These are phyloP conservation scores for Corythoichthys intestinalis DNA, from an alignment of 2,113 vertebrate species.

Conservation along the genomic window DNA sequence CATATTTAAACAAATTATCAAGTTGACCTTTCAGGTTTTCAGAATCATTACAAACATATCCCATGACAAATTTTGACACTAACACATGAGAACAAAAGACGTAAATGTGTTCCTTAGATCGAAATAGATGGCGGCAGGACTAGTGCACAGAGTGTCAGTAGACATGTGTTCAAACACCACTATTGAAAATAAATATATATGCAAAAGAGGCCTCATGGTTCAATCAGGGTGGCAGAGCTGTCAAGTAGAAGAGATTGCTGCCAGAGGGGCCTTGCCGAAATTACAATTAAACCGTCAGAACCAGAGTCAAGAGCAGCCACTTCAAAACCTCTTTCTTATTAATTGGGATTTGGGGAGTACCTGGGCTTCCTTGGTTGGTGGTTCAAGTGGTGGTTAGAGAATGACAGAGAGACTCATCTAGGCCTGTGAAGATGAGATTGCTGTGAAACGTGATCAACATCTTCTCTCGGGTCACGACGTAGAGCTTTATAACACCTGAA, in stretches of 20 bases:
- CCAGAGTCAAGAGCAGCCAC: constrained; percentile 73
- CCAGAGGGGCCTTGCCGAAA: constrained; percentile 67
- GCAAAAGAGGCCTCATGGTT: constrained; percentile 60
- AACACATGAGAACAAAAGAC: not conserved
- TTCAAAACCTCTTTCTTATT: constrained; percentile 72
- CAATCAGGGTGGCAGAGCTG: constrained; percentile 60
- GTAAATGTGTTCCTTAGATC: constrained; percentile 3
- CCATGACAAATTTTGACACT: not conserved
- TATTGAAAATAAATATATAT: constrained; percentile 54
- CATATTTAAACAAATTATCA: not conserved
- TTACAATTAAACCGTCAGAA: constrained; percentile 75
- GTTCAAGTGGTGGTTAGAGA: constrained; percentile 75
- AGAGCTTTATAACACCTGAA: constrained; percentile 35
- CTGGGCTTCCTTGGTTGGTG: constrained; percentile 66
- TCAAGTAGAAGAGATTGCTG: constrained; percentile 68
- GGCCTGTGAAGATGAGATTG: constrained; percentile 67
- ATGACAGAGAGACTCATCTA: constrained; percentile 63
- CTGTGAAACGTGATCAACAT: constrained; percentile 75
- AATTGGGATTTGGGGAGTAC: constrained; percentile 75
- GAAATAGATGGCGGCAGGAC: constrained; percentile 5
- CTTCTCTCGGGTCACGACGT: constrained; percentile 62
- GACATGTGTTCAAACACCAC: constrained; percentile 30
- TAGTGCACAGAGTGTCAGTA: constrained; percentile 19
- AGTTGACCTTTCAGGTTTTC: too few relatives aligned
- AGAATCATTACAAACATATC: not conserved